Conservation (phyloP, 2,888 invertebrate genomes). For the Metallyticus violacea region DNA sequence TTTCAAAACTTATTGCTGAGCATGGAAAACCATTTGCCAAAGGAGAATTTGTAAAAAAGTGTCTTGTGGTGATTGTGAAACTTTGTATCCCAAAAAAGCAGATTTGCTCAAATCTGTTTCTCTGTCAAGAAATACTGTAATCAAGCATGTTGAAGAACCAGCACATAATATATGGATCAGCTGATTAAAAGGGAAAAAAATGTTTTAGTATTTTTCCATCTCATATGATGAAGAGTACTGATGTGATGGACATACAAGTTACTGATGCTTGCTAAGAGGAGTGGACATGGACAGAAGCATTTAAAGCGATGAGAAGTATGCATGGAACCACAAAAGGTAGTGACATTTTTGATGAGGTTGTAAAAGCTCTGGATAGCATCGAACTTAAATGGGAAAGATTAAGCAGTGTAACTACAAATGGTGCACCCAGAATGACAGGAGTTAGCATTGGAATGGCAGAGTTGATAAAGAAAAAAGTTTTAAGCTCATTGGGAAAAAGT, state of each 20-base stretch:
- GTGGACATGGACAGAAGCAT: background rate
- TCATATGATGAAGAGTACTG: background rate
- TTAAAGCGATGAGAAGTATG: background rate
- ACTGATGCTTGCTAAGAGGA: background rate
- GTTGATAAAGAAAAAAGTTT: background rate
- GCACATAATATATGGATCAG: background rate
- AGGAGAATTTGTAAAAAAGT: background rate
- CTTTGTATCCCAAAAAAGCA: background rate
- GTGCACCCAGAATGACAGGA: background rate
- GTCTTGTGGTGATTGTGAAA: background rate
- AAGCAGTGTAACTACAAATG: background rate
- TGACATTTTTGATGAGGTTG: background rate
- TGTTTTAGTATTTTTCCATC: background rate
- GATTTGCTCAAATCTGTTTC: background rate
- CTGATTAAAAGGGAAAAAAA: background rate
- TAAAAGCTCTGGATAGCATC: background rate
- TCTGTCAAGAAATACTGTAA: background rate
- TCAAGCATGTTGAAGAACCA: background rate
- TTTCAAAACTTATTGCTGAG: background rate
- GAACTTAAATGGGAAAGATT: background rate
- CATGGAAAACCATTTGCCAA: background rate
- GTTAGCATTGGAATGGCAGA: background rate
- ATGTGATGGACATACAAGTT: background rate
- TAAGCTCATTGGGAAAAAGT: background rate
- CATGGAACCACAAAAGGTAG: background rate